Conservation (phyloP, 1,140 invertebrate genomes). For the Drosophila orosa region DNA sequence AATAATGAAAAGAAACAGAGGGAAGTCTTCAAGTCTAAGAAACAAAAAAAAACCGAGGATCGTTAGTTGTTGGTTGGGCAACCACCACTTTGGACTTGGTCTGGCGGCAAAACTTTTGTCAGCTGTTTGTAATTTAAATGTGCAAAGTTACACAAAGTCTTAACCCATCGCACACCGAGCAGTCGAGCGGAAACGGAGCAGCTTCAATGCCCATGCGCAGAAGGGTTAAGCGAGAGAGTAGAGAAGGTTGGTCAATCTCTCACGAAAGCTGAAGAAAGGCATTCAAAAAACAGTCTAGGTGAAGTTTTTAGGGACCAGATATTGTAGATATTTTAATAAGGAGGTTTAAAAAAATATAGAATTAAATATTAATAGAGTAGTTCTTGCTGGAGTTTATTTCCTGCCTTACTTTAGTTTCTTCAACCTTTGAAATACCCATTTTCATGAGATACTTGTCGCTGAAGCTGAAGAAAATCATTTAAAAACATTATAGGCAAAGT, state of each 20-base stretch:
- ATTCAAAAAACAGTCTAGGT: conserved; percentile 5
- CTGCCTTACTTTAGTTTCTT: not conserved
- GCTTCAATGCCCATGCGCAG: conserved; percentile 74
- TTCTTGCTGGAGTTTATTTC: too few species aligned
- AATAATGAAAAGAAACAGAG: conserved; percentile 32
- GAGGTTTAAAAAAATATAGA: not conserved
- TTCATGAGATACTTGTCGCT: not conserved
- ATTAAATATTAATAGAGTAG: not conserved
- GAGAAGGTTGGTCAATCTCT: conserved; percentile 39
- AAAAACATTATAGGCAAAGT: too few species aligned
- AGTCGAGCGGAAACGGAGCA: conserved; percentile 74
- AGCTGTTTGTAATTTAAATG: conserved; percentile 82
- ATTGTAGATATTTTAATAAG: not conserved
- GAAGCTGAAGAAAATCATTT: too few species aligned
- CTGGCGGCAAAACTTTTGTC: conserved; percentile 71
- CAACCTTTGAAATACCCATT: not conserved
- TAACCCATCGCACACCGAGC: conserved; percentile 12
- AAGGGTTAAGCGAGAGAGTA: conserved; percentile 29
- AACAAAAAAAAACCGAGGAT: not conserved
- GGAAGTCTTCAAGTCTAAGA: not conserved
- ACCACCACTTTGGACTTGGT: conserved; percentile 37
- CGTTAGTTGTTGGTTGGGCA: conserved; percentile 39
- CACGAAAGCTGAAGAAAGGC: conserved; percentile 41
- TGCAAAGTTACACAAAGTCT: conserved; percentile 68
- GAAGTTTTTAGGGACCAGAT: not conserved